phyloP scores from a whole-genome alignment of 1,140 invertebrate species.

The Cyrtorhinus lividipennis region DNA sequence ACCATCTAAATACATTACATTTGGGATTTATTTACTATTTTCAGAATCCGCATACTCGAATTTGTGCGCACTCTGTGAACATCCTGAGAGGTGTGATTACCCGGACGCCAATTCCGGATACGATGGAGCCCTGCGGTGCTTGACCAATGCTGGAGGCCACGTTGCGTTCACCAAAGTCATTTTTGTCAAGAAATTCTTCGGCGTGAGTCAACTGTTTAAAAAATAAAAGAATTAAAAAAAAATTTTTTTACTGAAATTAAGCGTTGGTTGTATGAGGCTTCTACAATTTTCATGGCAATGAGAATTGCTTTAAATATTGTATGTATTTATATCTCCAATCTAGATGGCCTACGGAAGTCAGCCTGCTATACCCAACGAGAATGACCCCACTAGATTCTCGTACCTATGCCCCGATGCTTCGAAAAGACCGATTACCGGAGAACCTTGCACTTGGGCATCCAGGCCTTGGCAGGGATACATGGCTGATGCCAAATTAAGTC shows the following conservation, averaged over 20 bases:
- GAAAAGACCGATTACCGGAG: constrained; percentile 44
- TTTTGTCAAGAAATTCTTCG: constrained; percentile 59
- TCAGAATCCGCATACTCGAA: constrained; percentile 55
- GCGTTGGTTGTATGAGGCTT: too few species aligned
- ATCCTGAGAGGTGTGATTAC: constrained; percentile 58
- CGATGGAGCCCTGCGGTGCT: constrained; percentile 64
- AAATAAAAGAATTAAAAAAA: background rate
- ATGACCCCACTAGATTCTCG: constrained; percentile 44
- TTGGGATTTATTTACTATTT: too few species aligned
- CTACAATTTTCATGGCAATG: too few species aligned
- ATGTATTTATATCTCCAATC: too few species aligned
- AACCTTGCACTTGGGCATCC: constrained; percentile 62
- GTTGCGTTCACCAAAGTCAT: constrained; percentile 74
- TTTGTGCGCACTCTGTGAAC: constrained; percentile 55
- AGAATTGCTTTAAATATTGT: too few species aligned
- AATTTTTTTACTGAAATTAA: background rate
- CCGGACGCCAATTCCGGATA: constrained; percentile 70
- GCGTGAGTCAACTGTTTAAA: constrained; percentile 35
- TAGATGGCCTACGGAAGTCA: constrained; percentile 23
- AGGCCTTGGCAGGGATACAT: constrained; percentile 63
- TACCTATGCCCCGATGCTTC: constrained; percentile 72
- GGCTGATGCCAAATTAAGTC: constrained; percentile 35
- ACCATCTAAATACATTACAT: too few species aligned
- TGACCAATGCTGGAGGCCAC: constrained; percentile 60
- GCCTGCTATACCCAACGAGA: constrained; percentile 17